Conservation (phyloP, 2,113 vertebrate genomes). For the Tachuris rubrigastra region DNA sequence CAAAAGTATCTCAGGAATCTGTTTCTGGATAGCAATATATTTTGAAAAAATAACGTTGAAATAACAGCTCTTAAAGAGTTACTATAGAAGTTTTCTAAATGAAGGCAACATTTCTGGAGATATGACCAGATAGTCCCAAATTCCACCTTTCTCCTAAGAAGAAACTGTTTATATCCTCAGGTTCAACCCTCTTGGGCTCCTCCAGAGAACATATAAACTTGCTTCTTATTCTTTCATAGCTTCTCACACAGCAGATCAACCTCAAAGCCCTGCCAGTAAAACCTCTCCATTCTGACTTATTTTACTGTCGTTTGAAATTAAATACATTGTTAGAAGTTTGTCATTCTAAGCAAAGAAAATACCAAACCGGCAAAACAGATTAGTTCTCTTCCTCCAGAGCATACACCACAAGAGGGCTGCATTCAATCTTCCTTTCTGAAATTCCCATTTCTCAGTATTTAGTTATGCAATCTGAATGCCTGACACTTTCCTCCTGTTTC, state of each 20-base stretch:
- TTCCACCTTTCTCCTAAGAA: not conserved
- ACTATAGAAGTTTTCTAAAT: not conserved
- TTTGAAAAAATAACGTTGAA: not conserved
- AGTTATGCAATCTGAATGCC: not conserved
- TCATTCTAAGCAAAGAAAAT: not conserved
- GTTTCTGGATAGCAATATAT: not conserved
- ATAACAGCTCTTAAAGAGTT: not conserved
- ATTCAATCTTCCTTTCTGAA: slow-evolving; percentile 30
- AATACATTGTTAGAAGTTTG: not conserved
- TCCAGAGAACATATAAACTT: not conserved
- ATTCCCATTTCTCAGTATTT: not conserved
- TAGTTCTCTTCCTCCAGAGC: not conserved
- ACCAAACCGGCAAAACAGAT: not conserved
- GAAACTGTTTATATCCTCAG: not conserved
- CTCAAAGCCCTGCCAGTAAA: not conserved
- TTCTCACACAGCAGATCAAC: not conserved
- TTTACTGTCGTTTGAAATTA: not conserved
- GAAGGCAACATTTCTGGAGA: not conserved
- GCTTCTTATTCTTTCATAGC: not conserved
- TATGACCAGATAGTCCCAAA: not conserved
- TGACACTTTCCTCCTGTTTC: not conserved
- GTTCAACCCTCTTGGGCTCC: not conserved
- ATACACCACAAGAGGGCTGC: slow-evolving; percentile 24
- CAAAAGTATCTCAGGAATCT: not conserved
- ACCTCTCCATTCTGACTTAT: not conserved